These are phyloP conservation scores for Caenorhabditis sinica DNA, from an alignment of 2,888 invertebrate species.

Conservation along the genomic window DNA sequence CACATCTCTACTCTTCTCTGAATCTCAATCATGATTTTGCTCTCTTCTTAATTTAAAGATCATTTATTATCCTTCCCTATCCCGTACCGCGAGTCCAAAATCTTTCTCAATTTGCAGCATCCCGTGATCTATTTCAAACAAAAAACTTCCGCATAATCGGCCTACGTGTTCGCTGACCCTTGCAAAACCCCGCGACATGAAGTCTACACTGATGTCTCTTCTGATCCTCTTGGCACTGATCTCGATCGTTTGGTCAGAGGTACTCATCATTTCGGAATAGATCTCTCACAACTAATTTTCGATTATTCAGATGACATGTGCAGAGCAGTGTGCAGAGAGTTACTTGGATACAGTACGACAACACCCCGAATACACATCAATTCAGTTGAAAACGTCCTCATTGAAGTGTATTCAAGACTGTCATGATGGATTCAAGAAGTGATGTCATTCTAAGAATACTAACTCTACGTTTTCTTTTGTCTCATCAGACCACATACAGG, in stretches of 20 bases:
- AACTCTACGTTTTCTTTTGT: slow-evolving; percentile 21
- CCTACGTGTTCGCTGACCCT: slow-evolving; percentile 53
- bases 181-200: slow-evolving; percentile 25
- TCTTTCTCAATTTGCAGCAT: slow-evolving; percentile 29
- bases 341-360: slow-evolving; percentile 65
- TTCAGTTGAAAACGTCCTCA: slow-evolving; percentile 63
- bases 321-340: slow-evolving; percentile 67
- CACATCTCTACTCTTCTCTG: neutral
- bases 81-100: slow-evolving; percentile 24
- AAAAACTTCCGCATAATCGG: slow-evolving; percentile 48
- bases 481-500: slow-evolving; percentile 39
- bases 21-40: neutral
- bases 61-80: slow-evolving; percentile 5
- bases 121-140: slow-evolving; percentile 19
- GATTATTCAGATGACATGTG: slow-evolving; percentile 56
- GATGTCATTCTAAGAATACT: neutral
- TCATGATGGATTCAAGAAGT: slow-evolving; percentile 57
- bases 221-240: slow-evolving; percentile 46
- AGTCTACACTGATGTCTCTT: slow-evolving; percentile 34
- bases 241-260: slow-evolving; percentile 47
- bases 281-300: slow-evolving; percentile 25
- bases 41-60: slow-evolving; percentile 12
- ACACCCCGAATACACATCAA: slow-evolving; percentile 66
- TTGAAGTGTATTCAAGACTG: slow-evolving; percentile 67
- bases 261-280: neutral